These are phyloP conservation scores for Calliphora vomitoria DNA, from an alignment of 2,888 invertebrate genomes.

Conservation along the genomic window DNA sequence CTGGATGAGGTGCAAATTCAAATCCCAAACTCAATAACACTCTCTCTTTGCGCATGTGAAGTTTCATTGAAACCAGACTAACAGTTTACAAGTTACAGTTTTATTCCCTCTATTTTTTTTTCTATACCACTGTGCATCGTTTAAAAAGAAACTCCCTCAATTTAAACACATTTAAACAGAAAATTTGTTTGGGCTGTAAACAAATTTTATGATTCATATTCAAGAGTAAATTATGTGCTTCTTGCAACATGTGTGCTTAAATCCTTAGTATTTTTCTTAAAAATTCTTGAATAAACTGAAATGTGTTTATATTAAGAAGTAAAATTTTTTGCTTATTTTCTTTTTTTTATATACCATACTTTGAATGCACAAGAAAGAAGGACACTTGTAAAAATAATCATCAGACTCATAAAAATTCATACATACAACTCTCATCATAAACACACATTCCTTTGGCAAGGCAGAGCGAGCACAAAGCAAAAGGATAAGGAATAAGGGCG, in stretches of 20 bases:
- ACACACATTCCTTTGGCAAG: conserved; percentile 34
- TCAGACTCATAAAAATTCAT: conserved; percentile 44
- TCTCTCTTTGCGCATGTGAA: too few species aligned
- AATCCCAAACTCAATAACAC: too few species aligned
- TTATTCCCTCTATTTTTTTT: too few species aligned
- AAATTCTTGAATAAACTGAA: background rate
- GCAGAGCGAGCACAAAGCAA: conserved; percentile 7
- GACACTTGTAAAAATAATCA: conserved; percentile 72
- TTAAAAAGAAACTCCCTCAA: too few species aligned
- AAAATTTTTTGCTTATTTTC: conserved; percentile 36
- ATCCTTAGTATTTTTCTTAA: conserved; percentile 14
- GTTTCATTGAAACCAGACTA: too few species aligned
- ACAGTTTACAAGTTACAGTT: too few species aligned
- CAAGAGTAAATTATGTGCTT: background rate
- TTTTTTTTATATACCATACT: background rate
- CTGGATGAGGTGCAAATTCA: too few species aligned
- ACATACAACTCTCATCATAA: conserved; percentile 22
- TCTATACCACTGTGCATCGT: too few species aligned
- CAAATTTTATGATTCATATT: too few species aligned
- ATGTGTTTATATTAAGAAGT: background rate
- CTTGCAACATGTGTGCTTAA: conserved; percentile 43
- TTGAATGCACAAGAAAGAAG: conserved; percentile 9
- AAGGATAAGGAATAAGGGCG: background rate
- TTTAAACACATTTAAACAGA: too few species aligned
- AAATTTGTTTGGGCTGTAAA: too few species aligned